Percentiles rank a stretch among this genome's conserved stretches.
Evolutionary conservation across 2,888 invertebrate species (phyloP).

Genomic region (Xanthorhoe spadicearia): DNA sequence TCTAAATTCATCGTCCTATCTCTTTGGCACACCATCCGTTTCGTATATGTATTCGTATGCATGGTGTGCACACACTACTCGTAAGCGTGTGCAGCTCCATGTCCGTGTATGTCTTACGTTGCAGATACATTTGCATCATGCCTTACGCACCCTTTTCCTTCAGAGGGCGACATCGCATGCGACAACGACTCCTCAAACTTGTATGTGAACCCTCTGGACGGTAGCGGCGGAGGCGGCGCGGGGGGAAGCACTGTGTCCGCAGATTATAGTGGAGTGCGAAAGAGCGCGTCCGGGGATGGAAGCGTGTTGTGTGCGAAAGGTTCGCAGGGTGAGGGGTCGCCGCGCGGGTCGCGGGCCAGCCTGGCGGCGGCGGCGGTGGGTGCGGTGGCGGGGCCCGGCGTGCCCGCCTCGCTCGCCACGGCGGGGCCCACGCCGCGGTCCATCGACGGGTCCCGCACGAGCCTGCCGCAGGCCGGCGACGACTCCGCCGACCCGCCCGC

Average conservation of each 20-base stretch:
- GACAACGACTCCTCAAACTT: slow-evolving; percentile 91
- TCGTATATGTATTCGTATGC: slow-evolving; percentile 27
- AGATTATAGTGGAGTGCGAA: slow-evolving; percentile 87
- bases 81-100: slow-evolving; percentile 72
- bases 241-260: slow-evolving; percentile 62
- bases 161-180: slow-evolving; percentile 91
- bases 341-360: slow-evolving; percentile 78
- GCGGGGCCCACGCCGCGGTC: slow-evolving; percentile 49
- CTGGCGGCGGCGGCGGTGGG: slow-evolving; percentile 57
- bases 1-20: slow-evolving; percentile 32
- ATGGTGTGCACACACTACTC: slow-evolving; percentile 45
- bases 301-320: slow-evolving; percentile 86
- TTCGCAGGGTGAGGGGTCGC: slow-evolving; percentile 83
- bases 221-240: slow-evolving; percentile 81
- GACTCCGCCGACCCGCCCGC: slow-evolving; percentile 55
- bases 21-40: slow-evolving; percentile 38
- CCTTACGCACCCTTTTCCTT: slow-evolving; percentile 97
- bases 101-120: slow-evolving; percentile 86
- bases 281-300: slow-evolving; percentile 91
- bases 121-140: slow-evolving; percentile 98
- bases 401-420: slow-evolving; percentile 43
- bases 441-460: slow-evolving; percentile 74
- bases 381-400: slow-evolving; percentile 35
- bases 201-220: slow-evolving; percentile 94
- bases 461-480: slow-evolving; percentile 73